Evolutionary conservation across 1,140 invertebrate genomes (phyloP), one percentile per base, ranked within the genome.

Genomic region (Aplysia californica): DNA sequence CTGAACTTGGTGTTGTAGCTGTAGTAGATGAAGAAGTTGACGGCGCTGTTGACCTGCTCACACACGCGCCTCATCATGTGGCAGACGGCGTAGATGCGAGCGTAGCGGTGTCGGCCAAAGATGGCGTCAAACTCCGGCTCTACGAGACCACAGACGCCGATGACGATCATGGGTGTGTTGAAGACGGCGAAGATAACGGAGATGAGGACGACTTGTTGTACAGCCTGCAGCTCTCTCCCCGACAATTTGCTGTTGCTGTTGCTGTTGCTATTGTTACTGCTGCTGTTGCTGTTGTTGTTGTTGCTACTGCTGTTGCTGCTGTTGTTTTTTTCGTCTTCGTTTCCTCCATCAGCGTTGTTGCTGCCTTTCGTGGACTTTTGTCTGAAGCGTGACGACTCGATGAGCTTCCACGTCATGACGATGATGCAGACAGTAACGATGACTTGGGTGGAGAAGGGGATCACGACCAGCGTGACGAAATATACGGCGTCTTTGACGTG

Each of bases 1-100:
- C n/a, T n/a, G 38, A 70, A 70, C 29, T 55, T 70, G 2, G 67
- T 50, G 23, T 70, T 70, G 26, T 50, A 70, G 18, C 5, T 50
- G 18, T 50, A 55, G 26, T 70, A 70, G n/a, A 70, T 35, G 26
- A 26, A 55, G 10, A 70, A 21, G 39, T 44, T 70, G 15, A 44
- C 33, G 23, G 29, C 38, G 29, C 39, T 26, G 41, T 70, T 70
- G 67, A 70, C 18, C 2, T 31, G n/a, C 39, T 70, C 29, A 29
- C 44, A 70, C 31, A 29, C 10, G 3, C 33, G 23, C 36, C 21
- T 6, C 5, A 70, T 29, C 5, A 3, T 31, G 3, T 29, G 1
- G 2, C 21, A 6, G 5, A 55, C 26, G 4, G 56, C 20, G 41
- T 70, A 70, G 15, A 70, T 1, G n/a, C 38, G 26, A 26, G 56